phyloP scores from a whole-genome alignment of 2,888 invertebrate species.

The Morpho helenor region DNA sequence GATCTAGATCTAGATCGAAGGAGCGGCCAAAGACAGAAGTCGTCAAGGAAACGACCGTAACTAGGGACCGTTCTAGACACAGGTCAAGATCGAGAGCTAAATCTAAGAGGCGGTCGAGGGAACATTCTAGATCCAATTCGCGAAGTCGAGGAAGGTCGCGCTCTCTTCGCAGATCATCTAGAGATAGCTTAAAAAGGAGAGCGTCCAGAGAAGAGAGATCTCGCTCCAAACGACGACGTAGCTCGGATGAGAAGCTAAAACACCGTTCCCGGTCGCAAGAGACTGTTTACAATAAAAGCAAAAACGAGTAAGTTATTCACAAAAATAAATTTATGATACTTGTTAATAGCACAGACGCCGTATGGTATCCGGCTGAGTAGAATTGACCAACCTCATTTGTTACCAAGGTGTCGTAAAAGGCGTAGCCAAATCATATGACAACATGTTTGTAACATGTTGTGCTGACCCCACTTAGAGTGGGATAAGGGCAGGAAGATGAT shows the following conservation, averaged over 20 bases:
- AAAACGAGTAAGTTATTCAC: conserved; percentile 57
- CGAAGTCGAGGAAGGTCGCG: conserved; percentile 44
- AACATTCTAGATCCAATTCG: conserved; percentile 49
- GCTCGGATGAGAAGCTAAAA: conserved; percentile 49
- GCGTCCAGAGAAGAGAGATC: conserved; percentile 26
- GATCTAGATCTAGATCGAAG: conserved; percentile 50
- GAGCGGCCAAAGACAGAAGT: conserved; percentile 42
- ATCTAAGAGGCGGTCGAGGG: conserved; percentile 45
- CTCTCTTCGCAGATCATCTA: conserved; percentile 38
- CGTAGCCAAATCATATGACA: no score
- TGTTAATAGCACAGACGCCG: no score
- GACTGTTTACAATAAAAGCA: conserved; percentile 47
- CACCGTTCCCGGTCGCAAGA: conserved; percentile 67
- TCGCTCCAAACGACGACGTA: conserved; percentile 39
- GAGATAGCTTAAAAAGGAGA: conserved; percentile 30
- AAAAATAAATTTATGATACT: no score
- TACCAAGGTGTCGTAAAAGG: no score
- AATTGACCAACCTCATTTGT: no score
- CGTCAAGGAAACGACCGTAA: conserved; percentile 49
- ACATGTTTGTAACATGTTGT: no score
- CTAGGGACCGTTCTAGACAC: conserved; percentile 44
- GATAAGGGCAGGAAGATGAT: no score
- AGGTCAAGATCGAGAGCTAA: conserved; percentile 54
- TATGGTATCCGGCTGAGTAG: no score
- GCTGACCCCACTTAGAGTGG: no score